Evolutionary conservation across 2,797 vertebrate genomes (phyloP).

Genomic region (Phoxinus dragarum): DNA sequence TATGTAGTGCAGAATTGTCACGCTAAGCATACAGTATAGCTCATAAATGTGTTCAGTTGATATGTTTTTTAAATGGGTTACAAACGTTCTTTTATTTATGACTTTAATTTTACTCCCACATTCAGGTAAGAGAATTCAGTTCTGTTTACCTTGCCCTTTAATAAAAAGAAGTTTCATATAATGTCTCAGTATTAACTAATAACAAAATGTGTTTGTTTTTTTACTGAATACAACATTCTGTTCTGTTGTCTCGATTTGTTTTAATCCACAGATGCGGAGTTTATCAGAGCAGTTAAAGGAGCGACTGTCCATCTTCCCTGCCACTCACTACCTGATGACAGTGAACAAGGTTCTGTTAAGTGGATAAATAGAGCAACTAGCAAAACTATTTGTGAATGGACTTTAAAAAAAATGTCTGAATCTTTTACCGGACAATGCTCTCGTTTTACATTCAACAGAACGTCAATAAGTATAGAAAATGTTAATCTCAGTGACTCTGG

Average conservation of each 20-base stretch:
- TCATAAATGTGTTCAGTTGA: neutral
- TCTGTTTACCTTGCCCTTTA: neutral
- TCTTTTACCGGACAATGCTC: rapidly evolving
- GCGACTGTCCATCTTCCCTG: slow-evolving; percentile 33
- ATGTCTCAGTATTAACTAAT: neutral
- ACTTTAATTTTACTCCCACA: neutral
- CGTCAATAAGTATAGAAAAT: slow-evolving; percentile 37
- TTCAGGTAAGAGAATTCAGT: slow-evolving; percentile 19
- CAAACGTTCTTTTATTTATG: neutral
- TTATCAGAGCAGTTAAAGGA: slow-evolving; percentile 30
- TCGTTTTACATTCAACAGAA: neutral
- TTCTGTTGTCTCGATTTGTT: neutral
- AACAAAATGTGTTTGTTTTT: neutral
- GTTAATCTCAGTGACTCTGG: slow-evolving; percentile 44
- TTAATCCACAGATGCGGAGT: slow-evolving; percentile 39
- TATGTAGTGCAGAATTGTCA: neutral
- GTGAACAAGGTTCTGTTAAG: rapidly evolving
- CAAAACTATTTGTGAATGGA: neutral
- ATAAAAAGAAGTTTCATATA: neutral
- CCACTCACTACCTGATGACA: rapidly evolving
- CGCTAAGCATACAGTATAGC: neutral
- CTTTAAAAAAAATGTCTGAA: rapidly evolving
- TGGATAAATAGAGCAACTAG: neutral
- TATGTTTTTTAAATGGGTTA: neutral
- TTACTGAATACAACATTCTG: neutral